A percentile compares a stretch with the other conserved stretches of the same genome.
Evolutionary conservation across 2,888 invertebrate genomes (phyloP).

Genomic region (Machimus atricapillus): DNA sequence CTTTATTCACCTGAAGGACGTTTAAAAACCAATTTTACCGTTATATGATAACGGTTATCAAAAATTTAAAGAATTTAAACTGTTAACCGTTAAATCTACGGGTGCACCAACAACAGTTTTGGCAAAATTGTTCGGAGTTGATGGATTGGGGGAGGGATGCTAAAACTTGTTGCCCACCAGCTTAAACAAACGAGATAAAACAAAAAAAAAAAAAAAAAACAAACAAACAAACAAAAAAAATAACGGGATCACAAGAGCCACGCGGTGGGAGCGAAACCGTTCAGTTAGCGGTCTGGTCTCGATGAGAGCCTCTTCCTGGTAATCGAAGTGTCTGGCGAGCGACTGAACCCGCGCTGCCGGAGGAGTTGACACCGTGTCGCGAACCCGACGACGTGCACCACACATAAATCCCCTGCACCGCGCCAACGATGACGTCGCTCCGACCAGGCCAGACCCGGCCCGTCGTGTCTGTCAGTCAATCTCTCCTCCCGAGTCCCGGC

Average conservation of each 20-base stretch:
- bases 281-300: background rate
- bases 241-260: background rate
- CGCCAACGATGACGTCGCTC: background rate
- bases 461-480: background rate
- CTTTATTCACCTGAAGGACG: background rate
- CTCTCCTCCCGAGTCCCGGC: too few species aligned
- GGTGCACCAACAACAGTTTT: background rate
- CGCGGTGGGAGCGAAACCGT: background rate
- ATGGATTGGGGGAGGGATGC: background rate
- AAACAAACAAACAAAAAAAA: background rate
- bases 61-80: background rate
- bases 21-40: background rate
- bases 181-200: background rate
- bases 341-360: background rate
- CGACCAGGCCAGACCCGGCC: background rate
- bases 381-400: background rate
- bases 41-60: background rate
- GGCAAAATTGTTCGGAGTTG: background rate
- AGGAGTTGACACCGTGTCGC: background rate
- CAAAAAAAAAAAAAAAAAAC: background rate
- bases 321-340: conserved; percentile 5
- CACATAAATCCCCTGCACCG: background rate
- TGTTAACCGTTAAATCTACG: background rate
- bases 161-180: background rate
- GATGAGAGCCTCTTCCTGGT: background rate